phyloP scores from a whole-genome alignment of 2,113 vertebrate species.

The Arenaria interpres region DNA sequence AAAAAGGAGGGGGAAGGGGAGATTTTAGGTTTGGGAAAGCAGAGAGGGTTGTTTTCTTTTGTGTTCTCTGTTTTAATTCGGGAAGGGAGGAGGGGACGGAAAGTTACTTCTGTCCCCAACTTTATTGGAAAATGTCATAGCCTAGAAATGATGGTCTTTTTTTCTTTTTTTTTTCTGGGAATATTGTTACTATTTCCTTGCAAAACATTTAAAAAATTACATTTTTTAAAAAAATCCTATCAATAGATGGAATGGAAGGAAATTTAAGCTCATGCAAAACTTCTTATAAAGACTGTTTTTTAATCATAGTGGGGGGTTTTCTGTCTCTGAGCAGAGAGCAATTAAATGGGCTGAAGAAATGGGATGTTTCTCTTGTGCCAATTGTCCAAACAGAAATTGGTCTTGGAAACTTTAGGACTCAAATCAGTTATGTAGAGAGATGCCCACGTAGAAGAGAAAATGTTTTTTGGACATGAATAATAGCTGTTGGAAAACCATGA shows the following conservation, averaged over 20 bases:
- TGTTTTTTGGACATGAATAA: background rate
- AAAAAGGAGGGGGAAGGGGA: background rate
- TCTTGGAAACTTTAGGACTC: background rate
- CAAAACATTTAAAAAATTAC: background rate
- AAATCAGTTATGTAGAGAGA: background rate
- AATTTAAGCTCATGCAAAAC: background rate
- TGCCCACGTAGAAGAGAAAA: background rate
- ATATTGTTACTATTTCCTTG: background rate
- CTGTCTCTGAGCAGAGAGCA: background rate
- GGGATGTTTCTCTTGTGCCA: background rate
- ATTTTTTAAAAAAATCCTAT: no score
- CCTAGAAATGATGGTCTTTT: background rate
- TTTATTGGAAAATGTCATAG: background rate
- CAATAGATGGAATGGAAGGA: background rate
- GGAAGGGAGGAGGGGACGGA: background rate
- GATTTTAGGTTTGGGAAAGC: background rate
- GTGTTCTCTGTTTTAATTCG: background rate
- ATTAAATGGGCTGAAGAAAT: background rate
- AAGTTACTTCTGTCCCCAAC: background rate
- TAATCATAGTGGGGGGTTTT: background rate
- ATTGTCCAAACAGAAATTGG: background rate
- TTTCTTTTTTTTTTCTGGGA: no score
- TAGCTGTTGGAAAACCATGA: background rate
- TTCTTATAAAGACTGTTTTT: background rate
- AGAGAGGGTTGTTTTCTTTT: background rate